phyloP scores from a whole-genome alignment of 2,797 vertebrate genomes.

The Alosa sapidissima region DNA sequence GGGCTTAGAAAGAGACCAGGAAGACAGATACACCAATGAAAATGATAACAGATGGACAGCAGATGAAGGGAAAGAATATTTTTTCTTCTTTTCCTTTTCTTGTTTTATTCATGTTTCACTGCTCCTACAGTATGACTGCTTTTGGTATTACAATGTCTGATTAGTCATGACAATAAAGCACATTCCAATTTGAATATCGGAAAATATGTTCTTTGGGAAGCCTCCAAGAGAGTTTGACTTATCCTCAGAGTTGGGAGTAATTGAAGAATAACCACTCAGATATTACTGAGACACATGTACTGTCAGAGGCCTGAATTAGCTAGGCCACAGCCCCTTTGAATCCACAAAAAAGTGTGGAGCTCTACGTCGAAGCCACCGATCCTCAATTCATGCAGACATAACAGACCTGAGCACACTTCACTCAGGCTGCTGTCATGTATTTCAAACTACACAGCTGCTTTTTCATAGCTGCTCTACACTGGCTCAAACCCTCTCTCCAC shows the following conservation, averaged over 20 bases:
- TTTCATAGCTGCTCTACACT: too few relatives aligned
- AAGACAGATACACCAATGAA: background rate
- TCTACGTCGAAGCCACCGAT: background rate
- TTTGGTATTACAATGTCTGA: too few relatives aligned
- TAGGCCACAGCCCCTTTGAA: background rate
- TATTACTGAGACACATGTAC: background rate
- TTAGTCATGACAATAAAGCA: too few relatives aligned
- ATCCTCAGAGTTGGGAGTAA: background rate
- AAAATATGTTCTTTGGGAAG: background rate
- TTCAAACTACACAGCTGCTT: background rate
- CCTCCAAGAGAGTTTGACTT: background rate
- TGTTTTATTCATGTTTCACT: too few relatives aligned
- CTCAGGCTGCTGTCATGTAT: background rate
- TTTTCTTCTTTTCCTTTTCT: too few relatives aligned
- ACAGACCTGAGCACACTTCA: background rate
- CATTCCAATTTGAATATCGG: too few relatives aligned
- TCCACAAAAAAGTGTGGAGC: background rate
- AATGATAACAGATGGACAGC: background rate
- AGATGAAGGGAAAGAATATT: background rate
- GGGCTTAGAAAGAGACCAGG: conserved; percentile 30
- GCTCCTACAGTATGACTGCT: too few relatives aligned
- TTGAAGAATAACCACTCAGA: background rate
- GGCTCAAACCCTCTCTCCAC: background rate
- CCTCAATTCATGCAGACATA: background rate
- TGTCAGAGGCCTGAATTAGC: background rate